Evolutionary conservation across 2,113 vertebrate species (phyloP).

Genomic region (Semicossyphus pulcher): DNA sequence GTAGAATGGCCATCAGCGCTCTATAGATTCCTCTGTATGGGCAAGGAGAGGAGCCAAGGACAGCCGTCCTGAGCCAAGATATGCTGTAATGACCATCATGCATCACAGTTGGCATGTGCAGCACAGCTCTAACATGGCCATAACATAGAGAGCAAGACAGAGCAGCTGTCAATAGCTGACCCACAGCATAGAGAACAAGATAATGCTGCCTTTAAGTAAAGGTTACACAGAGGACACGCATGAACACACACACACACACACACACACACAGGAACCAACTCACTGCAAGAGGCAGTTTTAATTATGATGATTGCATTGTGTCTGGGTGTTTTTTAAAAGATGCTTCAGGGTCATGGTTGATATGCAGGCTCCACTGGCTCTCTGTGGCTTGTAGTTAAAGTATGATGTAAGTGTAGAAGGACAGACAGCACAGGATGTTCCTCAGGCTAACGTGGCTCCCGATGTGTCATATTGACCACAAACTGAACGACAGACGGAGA

Average conservation of each 20-base stretch:
- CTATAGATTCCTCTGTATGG: conserved; percentile 21
- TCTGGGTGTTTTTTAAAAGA: conserved; percentile 24
- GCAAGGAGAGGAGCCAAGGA: conserved; percentile 41
- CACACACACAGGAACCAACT: neutral
- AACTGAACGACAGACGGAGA: conserved; percentile 4
- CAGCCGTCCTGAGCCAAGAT: conserved; percentile 40
- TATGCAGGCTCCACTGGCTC: conserved; percentile 8
- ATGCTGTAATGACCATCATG: conserved; percentile 55
- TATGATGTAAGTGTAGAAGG: conserved; percentile 24
- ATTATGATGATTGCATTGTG: conserved; percentile 53
- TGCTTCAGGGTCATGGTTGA: conserved; percentile 40
- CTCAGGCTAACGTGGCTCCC: neutral
- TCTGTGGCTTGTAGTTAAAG: conserved; percentile 9
- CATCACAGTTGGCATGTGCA: conserved; percentile 48
- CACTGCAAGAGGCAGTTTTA: conserved; percentile 17
- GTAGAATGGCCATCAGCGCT: conserved; percentile 49
- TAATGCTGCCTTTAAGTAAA: conserved; percentile 29
- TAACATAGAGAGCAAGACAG: neutral
- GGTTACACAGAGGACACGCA: conserved; percentile 35
- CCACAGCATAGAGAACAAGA: conserved; percentile 29
- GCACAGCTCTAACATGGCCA: conserved; percentile 21
- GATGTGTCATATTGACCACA: conserved; percentile 9
- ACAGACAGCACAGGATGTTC: conserved; percentile 33
- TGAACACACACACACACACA: conserved; percentile 12
- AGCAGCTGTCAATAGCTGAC: conserved; percentile 25